Evolutionary conservation across 1,140 invertebrate species (phyloP).

Genomic region (Nephila pilipes): DNA sequence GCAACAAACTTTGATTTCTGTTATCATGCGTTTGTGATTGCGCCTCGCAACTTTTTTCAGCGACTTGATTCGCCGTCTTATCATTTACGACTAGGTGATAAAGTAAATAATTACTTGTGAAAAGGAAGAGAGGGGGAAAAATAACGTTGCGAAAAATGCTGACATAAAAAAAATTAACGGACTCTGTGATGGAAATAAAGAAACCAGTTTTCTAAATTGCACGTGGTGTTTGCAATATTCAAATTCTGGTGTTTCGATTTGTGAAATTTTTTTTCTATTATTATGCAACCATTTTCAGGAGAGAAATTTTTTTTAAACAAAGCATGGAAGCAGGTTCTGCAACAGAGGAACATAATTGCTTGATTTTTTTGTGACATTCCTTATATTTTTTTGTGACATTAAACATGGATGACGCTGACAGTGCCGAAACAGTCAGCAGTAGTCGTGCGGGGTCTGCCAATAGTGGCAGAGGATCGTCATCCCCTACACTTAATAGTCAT

Average conservation of each 20-base stretch:
- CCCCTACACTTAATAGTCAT: slow-evolving; percentile 54
- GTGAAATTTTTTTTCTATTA: not conserved
- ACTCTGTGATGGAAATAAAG: not conserved
- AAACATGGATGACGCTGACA: slow-evolving; percentile 70
- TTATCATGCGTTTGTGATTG: not conserved
- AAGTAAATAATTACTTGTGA: not conserved
- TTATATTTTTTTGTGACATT: not conserved
- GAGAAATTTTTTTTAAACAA: not conserved
- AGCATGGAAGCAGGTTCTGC: not conserved
- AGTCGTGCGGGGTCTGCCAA: slow-evolving; percentile 69
- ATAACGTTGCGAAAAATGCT: not conserved
- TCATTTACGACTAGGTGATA: too few relatives aligned
- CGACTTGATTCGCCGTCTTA: not conserved
- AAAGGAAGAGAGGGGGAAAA: not conserved
- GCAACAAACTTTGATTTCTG: not conserved
- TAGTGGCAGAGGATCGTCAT: slow-evolving; percentile 65
- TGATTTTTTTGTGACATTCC: not conserved
- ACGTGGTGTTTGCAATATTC: not conserved
- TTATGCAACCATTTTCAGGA: too few relatives aligned
- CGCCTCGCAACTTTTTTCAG: not conserved
- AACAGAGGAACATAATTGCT: not conserved
- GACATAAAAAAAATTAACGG: not conserved
- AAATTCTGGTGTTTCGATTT: not conserved
- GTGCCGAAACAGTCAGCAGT: slow-evolving; percentile 63
- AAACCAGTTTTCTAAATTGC: not conserved